A percentile compares a stretch with the other conserved stretches of the same genome.
These are phyloP conservation scores for Coreoperca whiteheadi DNA, from an alignment of 2,113 vertebrate genomes.

Conservation along the genomic window DNA sequence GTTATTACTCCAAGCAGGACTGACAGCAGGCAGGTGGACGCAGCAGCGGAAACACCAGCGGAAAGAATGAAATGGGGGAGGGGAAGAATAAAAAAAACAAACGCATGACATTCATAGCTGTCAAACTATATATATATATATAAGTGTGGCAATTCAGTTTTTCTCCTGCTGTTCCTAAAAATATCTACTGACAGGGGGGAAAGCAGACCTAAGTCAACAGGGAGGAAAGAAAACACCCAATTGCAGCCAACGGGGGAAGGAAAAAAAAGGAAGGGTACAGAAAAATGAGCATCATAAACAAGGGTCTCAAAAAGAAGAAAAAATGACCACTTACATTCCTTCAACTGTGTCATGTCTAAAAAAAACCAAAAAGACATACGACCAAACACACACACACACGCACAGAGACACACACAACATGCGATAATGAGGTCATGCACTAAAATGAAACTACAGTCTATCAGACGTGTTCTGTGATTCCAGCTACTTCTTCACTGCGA, in stretches of 20 bases:
- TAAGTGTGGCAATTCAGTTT: constrained; percentile 13
- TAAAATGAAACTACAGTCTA: constrained; percentile 62
- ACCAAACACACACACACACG: constrained; percentile 78
- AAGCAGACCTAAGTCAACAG: constrained; percentile 12
- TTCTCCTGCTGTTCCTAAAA: constrained; percentile 35
- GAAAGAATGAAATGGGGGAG: background rate
- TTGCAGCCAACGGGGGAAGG: constrained; percentile 21
- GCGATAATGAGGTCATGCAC: constrained; percentile 87
- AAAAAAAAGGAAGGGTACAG: background rate
- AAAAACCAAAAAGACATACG: constrained; percentile 81
- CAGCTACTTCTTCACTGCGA: constrained; percentile 19
- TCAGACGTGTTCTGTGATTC: constrained; percentile 27
- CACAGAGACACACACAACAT: constrained; percentile 86
- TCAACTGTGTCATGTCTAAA: constrained; percentile 95
- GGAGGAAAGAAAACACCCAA: constrained; percentile 10
- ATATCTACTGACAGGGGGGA: constrained; percentile 9
- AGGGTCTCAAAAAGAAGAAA: constrained; percentile 73
- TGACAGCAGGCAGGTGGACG: constrained; percentile 16
- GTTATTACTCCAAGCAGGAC: constrained; percentile 9
- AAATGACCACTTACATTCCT: constrained; percentile 94
- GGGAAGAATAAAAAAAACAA: constrained; percentile 19
- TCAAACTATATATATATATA: constrained; percentile 9
- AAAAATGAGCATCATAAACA: constrained; percentile 24
- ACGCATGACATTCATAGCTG: constrained; percentile 9
- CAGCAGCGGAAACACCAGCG: constrained; percentile 10